These are phyloP conservation scores for Deilephila elpenor DNA, from an alignment of 2,888 invertebrate genomes.

Conservation along the genomic window DNA sequence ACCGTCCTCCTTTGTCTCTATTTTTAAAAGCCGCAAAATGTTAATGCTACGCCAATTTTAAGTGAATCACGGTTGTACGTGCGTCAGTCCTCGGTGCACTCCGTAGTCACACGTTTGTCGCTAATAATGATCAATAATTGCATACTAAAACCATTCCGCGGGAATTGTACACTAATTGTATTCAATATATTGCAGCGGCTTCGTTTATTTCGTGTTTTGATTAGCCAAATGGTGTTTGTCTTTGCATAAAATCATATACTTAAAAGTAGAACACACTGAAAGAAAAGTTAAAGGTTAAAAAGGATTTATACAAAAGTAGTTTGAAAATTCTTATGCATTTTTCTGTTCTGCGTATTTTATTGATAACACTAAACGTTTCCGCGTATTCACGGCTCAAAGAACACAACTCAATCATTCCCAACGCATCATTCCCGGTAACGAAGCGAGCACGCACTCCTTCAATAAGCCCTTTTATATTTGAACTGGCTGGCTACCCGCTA, in stretches of 20 bases:
- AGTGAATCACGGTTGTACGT: conserved; percentile 28
- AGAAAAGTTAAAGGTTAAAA: not conserved
- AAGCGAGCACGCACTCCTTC: conserved; percentile 8
- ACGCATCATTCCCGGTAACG: conserved; percentile 17
- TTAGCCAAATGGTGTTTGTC: too few relatives aligned
- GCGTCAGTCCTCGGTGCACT: conserved; percentile 5
- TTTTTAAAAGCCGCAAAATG: conserved; percentile 25
- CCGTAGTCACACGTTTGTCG: conserved; percentile 26
- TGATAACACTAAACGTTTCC: not conserved
- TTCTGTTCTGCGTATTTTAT: not conserved
- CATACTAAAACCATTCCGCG: not conserved
- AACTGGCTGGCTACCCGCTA: not conserved
- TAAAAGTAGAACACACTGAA: too few relatives aligned
- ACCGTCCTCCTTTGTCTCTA: conserved; percentile 19
- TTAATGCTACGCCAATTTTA: conserved; percentile 24
- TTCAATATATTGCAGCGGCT: not conserved
- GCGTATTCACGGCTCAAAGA: not conserved
- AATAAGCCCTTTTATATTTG: conserved; percentile 22
- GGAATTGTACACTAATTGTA: not conserved
- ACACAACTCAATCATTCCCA: conserved; percentile 8
- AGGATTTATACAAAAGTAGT: not conserved
- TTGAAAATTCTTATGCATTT: not conserved
- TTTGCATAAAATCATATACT: too few relatives aligned
- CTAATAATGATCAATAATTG: conserved; percentile 26
- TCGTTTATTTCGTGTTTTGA: not conserved